A percentile compares a stretch with the other conserved stretches of the same genome.
Conservation (phyloP, 2,113 vertebrate species). For the Pomatostomus ruficeps region DNA sequence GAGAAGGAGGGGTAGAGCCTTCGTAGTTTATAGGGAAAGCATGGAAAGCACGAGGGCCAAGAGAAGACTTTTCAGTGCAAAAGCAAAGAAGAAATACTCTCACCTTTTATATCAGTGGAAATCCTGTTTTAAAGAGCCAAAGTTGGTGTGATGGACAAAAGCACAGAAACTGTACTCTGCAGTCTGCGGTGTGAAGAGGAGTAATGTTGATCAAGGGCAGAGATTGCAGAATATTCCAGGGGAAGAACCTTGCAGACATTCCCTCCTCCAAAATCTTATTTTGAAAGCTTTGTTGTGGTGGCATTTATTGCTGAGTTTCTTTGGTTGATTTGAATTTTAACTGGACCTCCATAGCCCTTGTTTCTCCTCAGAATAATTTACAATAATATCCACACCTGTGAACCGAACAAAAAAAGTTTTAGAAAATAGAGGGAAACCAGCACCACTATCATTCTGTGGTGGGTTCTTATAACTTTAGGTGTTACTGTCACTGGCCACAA, state of each 20-base stretch:
- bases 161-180: background rate
- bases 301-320: fast-evolving
- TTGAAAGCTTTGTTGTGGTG: background rate
- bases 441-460: background rate
- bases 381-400: background rate
- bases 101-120: background rate
- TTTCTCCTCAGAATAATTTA: background rate
- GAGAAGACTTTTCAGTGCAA: background rate
- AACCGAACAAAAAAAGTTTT: background rate
- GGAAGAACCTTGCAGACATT: background rate
- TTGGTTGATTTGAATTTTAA: background rate
- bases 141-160: background rate
- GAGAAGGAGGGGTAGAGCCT: background rate
- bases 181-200: background rate
- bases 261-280: background rate
- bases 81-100: background rate
- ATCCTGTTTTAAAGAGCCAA: background rate
- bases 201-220: background rate
- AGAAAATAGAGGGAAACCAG: background rate
- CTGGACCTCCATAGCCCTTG: background rate
- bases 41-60: background rate
- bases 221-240: background rate
- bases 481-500: background rate
- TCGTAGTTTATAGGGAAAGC: background rate
- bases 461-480: background rate